Evolutionary conservation across 1,140 invertebrate genomes (phyloP).

Genomic region (Cydia fagiglandana): DNA sequence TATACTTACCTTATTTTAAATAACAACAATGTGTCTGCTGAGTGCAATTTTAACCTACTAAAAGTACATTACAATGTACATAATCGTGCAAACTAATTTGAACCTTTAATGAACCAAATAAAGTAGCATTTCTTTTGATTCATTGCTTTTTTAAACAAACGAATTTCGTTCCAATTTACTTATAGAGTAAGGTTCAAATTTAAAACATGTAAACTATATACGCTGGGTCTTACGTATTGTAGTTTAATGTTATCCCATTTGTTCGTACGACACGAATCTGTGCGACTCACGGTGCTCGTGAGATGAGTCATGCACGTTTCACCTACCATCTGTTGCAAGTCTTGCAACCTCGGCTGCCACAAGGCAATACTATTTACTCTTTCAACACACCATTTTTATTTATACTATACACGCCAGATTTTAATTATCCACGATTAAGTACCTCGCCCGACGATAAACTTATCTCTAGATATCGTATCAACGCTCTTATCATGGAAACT

Average conservation of each 20-base stretch:
- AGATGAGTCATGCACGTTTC: slow-evolving; percentile 45
- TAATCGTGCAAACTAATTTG: too few relatives aligned
- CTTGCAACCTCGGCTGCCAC: slow-evolving; percentile 39
- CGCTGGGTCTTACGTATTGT: too few relatives aligned
- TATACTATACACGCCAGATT: slow-evolving; percentile 27
- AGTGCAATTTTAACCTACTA: slow-evolving; percentile 29
- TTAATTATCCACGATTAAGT: slow-evolving; percentile 24
- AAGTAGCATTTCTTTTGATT: too few relatives aligned
- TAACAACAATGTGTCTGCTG: slow-evolving; percentile 11
- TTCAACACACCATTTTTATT: slow-evolving; percentile 30
- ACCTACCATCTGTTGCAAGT: slow-evolving; percentile 49
- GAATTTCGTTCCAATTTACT: too few relatives aligned
- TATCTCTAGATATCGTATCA: slow-evolving; percentile 16
- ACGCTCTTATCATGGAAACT: slow-evolving; percentile 6
- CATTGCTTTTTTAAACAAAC: too few relatives aligned
- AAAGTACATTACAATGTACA: too few relatives aligned
- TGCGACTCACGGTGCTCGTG: slow-evolving; percentile 25
- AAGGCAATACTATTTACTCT: slow-evolving; percentile 35
- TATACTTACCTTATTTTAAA: slow-evolving; percentile 1
- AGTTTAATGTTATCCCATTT: slow-evolving; percentile 25
- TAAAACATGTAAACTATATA: too few relatives aligned
- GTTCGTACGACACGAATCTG: slow-evolving; percentile 33
- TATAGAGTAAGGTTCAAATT: too few relatives aligned
- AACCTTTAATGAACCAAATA: too few relatives aligned
- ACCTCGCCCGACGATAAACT: slow-evolving; percentile 36